Conservation (phyloP, 2,797 vertebrate species). For the Hylomyscus alleni region DNA sequence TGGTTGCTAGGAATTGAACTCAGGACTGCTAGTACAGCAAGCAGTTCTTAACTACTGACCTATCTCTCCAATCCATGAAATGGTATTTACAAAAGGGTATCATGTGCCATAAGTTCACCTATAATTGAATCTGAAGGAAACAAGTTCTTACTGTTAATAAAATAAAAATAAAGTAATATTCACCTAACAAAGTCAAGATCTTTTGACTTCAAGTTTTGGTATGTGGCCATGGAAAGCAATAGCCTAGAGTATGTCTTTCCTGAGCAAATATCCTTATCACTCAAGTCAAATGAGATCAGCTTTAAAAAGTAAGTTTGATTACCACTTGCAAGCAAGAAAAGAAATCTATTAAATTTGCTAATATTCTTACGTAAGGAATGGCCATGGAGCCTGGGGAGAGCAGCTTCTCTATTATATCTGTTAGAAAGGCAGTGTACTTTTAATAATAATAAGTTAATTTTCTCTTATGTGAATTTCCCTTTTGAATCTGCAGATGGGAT, state of each 20-base stretch:
- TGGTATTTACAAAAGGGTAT: constrained; percentile 49
- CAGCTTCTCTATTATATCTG: constrained; percentile 61
- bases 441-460: constrained; percentile 82
- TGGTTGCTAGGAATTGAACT: no score
- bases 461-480: constrained; percentile 73
- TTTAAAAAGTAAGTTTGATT: constrained; percentile 56
- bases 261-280: constrained; percentile 60
- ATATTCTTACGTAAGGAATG: constrained; percentile 54
- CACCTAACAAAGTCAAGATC: constrained; percentile 22
- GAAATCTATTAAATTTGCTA: constrained; percentile 74
- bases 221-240: neutral
- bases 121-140: constrained; percentile 31
- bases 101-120: neutral
- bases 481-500: constrained; percentile 51
- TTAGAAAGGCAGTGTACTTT: constrained; percentile 74
- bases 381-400: constrained; percentile 59
- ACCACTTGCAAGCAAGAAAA: constrained; percentile 58
- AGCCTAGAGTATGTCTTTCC: constrained; percentile 26
- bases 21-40: no score
- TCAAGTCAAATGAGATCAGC: constrained; percentile 46
- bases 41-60: no score
- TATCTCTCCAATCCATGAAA: neutral
- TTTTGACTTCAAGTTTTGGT: constrained; percentile 11
- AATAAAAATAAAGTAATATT: constrained; percentile 48
- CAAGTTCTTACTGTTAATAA: constrained; percentile 44